Evolutionary conservation across 2,113 vertebrate species (phyloP).

Genomic region (Amblyornis subalaris): DNA sequence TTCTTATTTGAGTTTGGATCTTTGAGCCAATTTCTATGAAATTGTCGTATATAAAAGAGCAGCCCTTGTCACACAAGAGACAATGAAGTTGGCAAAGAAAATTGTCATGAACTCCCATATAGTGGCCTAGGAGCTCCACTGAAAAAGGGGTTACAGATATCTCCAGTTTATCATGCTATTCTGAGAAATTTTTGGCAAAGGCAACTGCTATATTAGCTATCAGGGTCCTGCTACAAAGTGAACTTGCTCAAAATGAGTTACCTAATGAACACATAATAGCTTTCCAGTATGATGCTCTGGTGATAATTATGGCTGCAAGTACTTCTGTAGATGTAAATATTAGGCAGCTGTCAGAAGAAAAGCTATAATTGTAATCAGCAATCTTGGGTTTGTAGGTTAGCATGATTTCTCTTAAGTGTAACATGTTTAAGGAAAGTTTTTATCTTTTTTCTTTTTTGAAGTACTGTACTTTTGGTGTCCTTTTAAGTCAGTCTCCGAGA

Average conservation of each 20-base stretch:
- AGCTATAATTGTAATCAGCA: background rate
- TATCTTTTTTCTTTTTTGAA: background rate
- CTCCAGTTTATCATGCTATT: background rate
- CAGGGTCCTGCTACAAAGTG: background rate
- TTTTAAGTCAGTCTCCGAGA: background rate
- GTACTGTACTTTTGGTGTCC: background rate
- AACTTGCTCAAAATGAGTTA: background rate
- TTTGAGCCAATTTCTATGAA: background rate
- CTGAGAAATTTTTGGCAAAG: background rate
- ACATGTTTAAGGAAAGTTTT: background rate
- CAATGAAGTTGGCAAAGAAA: background rate
- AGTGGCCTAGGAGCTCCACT: background rate
- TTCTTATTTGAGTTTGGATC: background rate
- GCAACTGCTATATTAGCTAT: background rate
- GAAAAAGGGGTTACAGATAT: background rate
- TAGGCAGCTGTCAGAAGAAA: background rate
- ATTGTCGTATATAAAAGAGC: background rate
- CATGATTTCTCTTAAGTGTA: background rate
- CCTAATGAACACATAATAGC: background rate
- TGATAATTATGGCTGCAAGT: background rate
- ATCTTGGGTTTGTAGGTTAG: background rate
- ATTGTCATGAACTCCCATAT: background rate
- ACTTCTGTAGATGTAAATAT: background rate
- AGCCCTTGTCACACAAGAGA: background rate
- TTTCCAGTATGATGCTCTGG: background rate